A percentile compares a stretch with the other conserved stretches of the same genome.
phyloP scores from a whole-genome alignment of 2,797 vertebrate species.

The Kryptolebias ocellatus region DNA sequence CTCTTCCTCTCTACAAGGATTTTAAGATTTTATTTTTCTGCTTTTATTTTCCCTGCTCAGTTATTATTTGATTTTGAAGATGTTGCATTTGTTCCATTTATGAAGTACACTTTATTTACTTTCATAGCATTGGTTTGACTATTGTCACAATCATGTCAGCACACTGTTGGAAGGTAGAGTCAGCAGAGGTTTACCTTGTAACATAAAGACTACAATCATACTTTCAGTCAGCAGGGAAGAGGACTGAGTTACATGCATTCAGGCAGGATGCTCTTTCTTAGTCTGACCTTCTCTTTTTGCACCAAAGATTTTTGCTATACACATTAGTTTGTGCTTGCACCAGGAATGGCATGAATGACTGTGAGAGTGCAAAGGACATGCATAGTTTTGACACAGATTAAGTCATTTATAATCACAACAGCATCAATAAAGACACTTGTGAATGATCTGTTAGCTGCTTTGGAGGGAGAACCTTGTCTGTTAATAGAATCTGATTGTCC shows the following conservation, averaged over 20 bases:
- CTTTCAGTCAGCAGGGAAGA: constrained; percentile 20
- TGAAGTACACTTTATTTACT: not conserved
- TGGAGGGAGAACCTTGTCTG: constrained; percentile 41
- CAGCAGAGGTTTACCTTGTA: not conserved
- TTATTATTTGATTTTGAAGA: too few species aligned
- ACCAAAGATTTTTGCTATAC: constrained; percentile 66
- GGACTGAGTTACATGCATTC: constrained; percentile 33
- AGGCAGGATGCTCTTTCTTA: constrained; percentile 32
- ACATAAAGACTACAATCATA: constrained; percentile 11
- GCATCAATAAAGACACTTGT: constrained; percentile 47
- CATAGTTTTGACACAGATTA: constrained; percentile 40
- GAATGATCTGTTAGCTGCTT: constrained; percentile 49
- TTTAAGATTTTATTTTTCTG: not conserved
- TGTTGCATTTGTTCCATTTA: not conserved
- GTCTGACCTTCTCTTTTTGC: constrained; percentile 74
- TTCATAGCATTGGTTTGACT: not conserved
- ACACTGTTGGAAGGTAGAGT: not conserved
- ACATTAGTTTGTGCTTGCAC: constrained; percentile 60
- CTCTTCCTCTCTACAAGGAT: not conserved
- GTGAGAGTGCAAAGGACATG: constrained; percentile 26
- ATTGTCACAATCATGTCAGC: not conserved
- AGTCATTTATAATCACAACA: constrained; percentile 59
- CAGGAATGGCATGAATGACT: constrained; percentile 51
- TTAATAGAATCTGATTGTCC: constrained; percentile 39
- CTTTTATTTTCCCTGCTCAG: not conserved